Base-by-base conservation (phyloP, 2,888 invertebrate genomes). In the Nematopogon swammerdamellus region DNA sequence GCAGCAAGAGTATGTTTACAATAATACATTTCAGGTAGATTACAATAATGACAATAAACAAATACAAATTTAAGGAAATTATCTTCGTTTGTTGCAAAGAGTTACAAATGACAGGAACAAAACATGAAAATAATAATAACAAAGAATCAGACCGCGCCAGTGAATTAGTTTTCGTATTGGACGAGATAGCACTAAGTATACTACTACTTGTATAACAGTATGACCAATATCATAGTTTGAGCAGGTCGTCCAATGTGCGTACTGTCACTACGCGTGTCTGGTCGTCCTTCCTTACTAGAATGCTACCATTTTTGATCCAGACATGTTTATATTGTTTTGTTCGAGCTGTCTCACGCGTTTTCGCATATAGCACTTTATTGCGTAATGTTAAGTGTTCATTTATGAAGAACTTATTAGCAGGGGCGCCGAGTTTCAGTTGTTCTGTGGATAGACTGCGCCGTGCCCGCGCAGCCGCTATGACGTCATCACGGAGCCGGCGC, bases 361-460 rank as follows among this genome's bases (percentile, higher is more conserved):
- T 36, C 11, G 36, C 8, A 14, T 36, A 36, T 3, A 36, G n/a
- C 3, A 36, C n/a, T 14, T 36, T 36, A 14, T 36, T 36, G 8
- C 36, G 36, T 3, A 36, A 14, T 14, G 36, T 36, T 8, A 36
- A 14, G 11, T 36, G 36, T 14, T 36, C 36, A 14, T 36, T 36
- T 8, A 36, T 14, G 14, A 14, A 36, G 11, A 36, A 36, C 8
- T 36, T 36, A 14, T 36, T 36, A 14, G 36, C 8, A 3, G 36
- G 8, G 3, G 36, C 14, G 3, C 14, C 36, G 11, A 36, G 8
- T 36, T 14, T 36, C 11, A 49, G 18, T 16, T 44, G 45, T 3
- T 30, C 51, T 3, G 48, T 46, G 4, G 49, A 49, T 11, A 54
- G 44, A n/a, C 30, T 45, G 8, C 52, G 51, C 2, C 52, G 49